phyloP scores from a whole-genome alignment of 2,797 vertebrate species.

The Myoxocephalus aenaeus region DNA sequence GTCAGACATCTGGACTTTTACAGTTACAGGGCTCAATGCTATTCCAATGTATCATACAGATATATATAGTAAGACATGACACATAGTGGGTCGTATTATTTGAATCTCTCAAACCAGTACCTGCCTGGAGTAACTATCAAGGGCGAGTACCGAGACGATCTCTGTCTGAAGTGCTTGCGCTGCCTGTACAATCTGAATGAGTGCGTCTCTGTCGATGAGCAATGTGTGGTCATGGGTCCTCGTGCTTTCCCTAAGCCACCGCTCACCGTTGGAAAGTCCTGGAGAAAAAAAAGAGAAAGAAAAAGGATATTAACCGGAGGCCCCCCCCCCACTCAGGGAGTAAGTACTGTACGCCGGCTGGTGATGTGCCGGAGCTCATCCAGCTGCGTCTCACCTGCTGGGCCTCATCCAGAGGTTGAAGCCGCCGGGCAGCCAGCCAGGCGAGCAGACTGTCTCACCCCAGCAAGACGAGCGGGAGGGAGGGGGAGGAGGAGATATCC shows the following conservation, averaged over 20 bases:
- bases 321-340: slow-evolving; percentile 19
- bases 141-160: not conserved
- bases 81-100: not conserved
- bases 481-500: slow-evolving; percentile 39
- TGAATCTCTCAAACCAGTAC: not conserved
- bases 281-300: slow-evolving; percentile 11
- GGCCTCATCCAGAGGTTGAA: slow-evolving; percentile 60
- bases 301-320: not conserved
- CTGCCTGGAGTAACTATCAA: not conserved
- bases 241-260: slow-evolving; percentile 1
- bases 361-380: slow-evolving; percentile 50
- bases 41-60: not conserved
- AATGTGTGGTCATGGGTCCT: slow-evolving; percentile 21
- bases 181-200: not conserved
- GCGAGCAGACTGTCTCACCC: slow-evolving; percentile 51
- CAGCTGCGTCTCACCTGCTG: slow-evolving; percentile 61
- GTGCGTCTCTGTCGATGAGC: slow-evolving; percentile 2
- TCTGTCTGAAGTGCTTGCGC: not conserved
- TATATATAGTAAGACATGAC: not conserved
- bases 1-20: slow-evolving; percentile 58
- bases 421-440: slow-evolving; percentile 34
- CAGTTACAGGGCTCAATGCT: slow-evolving; percentile 18
- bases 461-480: slow-evolving; percentile 33
- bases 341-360: slow-evolving; percentile 24
- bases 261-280: slow-evolving; percentile 23